Evolutionary conservation across 2,113 vertebrate species (phyloP), one percentile per base, ranked within the genome.

Genomic region (Oreochromis niloticus): DNA sequence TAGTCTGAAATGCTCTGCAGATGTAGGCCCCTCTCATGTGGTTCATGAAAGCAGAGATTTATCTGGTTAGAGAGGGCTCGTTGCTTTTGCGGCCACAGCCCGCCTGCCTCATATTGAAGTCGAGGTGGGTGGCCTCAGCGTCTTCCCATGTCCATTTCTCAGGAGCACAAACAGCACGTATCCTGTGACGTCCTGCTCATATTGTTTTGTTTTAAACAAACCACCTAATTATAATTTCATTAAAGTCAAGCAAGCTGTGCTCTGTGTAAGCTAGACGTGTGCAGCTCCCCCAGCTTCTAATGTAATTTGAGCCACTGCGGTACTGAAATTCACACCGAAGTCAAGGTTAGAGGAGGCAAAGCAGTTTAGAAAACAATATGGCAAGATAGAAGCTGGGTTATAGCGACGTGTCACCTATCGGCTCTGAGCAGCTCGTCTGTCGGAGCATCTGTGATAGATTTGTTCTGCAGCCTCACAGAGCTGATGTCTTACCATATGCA

Each of bases 1-100:
- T 87, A 85, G 82, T 89, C 85, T 87, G 59, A 91, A 94, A 94
- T 90, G 87, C 94, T 94, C 90, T 94, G 95, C 96, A 97, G 96
- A 95, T 97, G 96, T 95, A 78, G 85, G 48, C 82, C 87, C 91
- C 22, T 94, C 94, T 96, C 80, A 93, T 94, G 92, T 95, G 93
- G 94, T 93, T 94, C 78, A 92, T 92, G 93, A 95, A 96, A 96
- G 94, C 89, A 68, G 89, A 92, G 92, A 94, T 95, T 90, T 94
- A 94, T 94, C 96, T 95, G 93, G 89, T 88, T 80, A 85, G 54
- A 89, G 86, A 87, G 90, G 86, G 43, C 81, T 86, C 34, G 55
- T 92, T 93, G 83, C 81, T 81, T 78, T 86, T 89, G 92, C 87
- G 90, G 92, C 92, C 90, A 43, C 85, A 87, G 84, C 83, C 82